Base-by-base conservation (phyloP, 2,797 vertebrate species). In the Peromyscus eremicus region DNA sequence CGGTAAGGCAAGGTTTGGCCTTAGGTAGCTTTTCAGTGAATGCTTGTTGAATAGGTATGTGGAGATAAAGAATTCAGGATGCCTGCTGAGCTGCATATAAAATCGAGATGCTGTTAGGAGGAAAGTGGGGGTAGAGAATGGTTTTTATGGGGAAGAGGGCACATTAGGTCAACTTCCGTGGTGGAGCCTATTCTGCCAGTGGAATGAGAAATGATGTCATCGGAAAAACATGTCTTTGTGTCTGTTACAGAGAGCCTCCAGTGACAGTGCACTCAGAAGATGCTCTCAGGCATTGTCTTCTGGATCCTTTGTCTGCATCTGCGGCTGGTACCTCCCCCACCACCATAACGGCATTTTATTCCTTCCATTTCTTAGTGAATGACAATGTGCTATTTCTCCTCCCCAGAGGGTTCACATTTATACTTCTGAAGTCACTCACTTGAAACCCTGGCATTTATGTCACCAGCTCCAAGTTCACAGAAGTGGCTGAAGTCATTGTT, bases 171-270 rank as follows among this genome's bases (percentile, higher is more conserved):
- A 77, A 49, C 8, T 79, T 75, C 17, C 2, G 37, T 8, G 16
- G 5, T 43, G 75, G 23, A 95, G 73, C 43, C 80, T 71, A 9
- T 86, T 75, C 52, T 55, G 79, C 46, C 82, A 62, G 46, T 57
- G 73, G 88, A 82, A 77, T 73, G 46, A 87, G 70, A 93, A 92
- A 70, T 66, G 57, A 37, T 14, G 5, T 94, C 86, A 64, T 60
- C 2, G 29, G 68, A 77, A 37, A 62, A 73, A 21, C 46, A 16
- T 14, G 73, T 8, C 79, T 81, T 11, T 14, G 17, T n/a, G 32
- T 77, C 4, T 0, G 0, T 6, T 66, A 37, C 14, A 4, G 5
- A 43, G 46, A 43, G 29, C 49, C 64, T 70, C n/a, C 57, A 3
- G 27, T 0, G 43, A 32, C 17, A 32, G 40, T 4, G 10, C 7